phyloP scores from a whole-genome alignment of 2,113 vertebrate species.

The Chionomys nivalis region DNA sequence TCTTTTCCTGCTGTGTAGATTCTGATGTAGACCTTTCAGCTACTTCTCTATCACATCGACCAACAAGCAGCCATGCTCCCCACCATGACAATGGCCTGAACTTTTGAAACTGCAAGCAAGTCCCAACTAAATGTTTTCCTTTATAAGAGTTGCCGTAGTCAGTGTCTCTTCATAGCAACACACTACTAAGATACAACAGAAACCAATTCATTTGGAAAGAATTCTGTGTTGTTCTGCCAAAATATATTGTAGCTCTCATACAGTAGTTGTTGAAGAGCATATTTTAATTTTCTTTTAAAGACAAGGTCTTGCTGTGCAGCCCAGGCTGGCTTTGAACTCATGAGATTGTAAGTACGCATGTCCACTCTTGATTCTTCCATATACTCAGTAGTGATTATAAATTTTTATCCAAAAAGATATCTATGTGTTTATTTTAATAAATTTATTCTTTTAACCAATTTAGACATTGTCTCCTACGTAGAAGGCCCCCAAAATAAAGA shows the following conservation, averaged over 20 bases:
- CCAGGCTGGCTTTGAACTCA: background rate
- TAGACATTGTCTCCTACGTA: slow-evolving; percentile 36
- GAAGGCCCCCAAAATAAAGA: slow-evolving; percentile 68
- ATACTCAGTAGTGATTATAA: background rate
- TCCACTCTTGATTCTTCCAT: background rate
- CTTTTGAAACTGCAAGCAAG: background rate
- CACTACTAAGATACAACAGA: background rate
- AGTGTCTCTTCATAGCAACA: background rate
- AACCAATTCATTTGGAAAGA: background rate
- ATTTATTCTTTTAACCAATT: slow-evolving; percentile 10
- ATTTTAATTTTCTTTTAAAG: background rate
- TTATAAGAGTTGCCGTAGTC: background rate
- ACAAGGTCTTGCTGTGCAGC: background rate
- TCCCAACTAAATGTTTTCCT: background rate
- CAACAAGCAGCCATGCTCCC: background rate
- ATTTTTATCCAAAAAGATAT: background rate
- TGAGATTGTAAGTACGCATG: background rate
- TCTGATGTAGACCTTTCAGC: background rate
- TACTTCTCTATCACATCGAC: background rate
- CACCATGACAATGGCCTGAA: background rate
- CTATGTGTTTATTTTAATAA: too few relatives aligned
- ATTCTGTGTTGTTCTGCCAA: background rate
- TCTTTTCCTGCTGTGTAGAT: background rate
- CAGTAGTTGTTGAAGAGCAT: background rate
- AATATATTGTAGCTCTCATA: background rate